A percentile compares a stretch with the other conserved stretches of the same genome.
These are phyloP conservation scores for Propithecus deckenii DNA, from an alignment of 2,797 vertebrate species.

Conservation along the genomic window DNA sequence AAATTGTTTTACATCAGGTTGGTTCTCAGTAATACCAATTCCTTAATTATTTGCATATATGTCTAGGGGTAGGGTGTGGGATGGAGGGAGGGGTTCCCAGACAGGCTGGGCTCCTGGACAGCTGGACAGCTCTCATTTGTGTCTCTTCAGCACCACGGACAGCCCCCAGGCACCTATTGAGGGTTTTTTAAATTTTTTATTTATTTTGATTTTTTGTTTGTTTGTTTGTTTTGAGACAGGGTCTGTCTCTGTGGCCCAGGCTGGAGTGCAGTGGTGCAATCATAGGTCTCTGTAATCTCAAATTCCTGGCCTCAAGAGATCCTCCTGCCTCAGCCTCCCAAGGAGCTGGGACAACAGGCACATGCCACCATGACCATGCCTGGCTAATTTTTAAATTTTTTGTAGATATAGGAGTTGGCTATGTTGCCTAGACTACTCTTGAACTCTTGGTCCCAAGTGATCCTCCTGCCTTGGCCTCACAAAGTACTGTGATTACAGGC, in stretches of 20 bases:
- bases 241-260: neutral
- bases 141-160: slow-evolving; percentile 46
- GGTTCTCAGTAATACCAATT: neutral
- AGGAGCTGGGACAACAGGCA: too few species aligned
- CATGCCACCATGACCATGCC: too few species aligned
- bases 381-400: too few species aligned
- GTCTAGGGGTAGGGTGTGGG: neutral
- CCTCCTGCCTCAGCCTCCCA: too few species aligned
- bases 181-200: neutral
- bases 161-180: neutral
- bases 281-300: neutral
- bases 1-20: neutral
- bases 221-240: neutral
- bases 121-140: neutral
- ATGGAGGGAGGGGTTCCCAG: neutral
- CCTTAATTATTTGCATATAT: neutral
- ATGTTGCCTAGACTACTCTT: too few species aligned
- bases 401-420: too few species aligned
- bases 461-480: neutral
- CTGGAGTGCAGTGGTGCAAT: neutral
- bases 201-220: neutral
- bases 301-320: neutral
- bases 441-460: too few species aligned
- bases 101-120: neutral
- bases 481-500: neutral